Conservation (phyloP, 2,888 invertebrate species). For the Drosophila borealis region DNA sequence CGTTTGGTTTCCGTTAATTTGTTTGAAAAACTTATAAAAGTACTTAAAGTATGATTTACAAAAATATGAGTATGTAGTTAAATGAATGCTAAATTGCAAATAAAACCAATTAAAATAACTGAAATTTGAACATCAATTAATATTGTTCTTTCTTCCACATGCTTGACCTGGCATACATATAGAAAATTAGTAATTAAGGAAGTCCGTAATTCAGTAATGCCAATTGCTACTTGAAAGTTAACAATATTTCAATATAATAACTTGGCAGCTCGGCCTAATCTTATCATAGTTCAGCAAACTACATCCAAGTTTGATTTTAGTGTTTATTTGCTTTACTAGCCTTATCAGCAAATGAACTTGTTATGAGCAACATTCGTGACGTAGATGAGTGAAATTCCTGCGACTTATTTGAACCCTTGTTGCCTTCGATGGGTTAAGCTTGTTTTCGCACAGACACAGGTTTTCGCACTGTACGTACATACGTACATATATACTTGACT, state of each 20-base stretch:
- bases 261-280: neutral
- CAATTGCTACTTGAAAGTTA: neutral
- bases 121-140: conserved; percentile 11
- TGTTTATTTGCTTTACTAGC: conserved; percentile 3
- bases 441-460: conserved; percentile 45
- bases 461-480: conserved; percentile 14
- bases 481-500: neutral
- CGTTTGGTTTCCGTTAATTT: conserved; percentile 56
- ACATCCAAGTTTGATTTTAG: conserved; percentile 4
- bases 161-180: too few species aligned
- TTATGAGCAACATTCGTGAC: neutral
- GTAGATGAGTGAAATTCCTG: neutral
- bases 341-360: conserved; percentile 3
- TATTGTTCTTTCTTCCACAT: neutral
- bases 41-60: conserved; percentile 65
- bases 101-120: conserved; percentile 68
- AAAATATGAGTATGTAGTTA: conserved; percentile 70
- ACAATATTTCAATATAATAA: too few species aligned
- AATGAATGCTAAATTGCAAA: conserved; percentile 77
- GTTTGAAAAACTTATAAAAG: conserved; percentile 53
- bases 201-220: too few species aligned
- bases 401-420: conserved; percentile 4
- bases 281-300: conserved; percentile 12
- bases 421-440: conserved; percentile 50
- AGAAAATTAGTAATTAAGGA: too few species aligned